A percentile compares a stretch with the other conserved stretches of the same genome.
Conservation (phyloP, 2,888 invertebrate genomes). For the Sarcophaga subvicina region DNA sequence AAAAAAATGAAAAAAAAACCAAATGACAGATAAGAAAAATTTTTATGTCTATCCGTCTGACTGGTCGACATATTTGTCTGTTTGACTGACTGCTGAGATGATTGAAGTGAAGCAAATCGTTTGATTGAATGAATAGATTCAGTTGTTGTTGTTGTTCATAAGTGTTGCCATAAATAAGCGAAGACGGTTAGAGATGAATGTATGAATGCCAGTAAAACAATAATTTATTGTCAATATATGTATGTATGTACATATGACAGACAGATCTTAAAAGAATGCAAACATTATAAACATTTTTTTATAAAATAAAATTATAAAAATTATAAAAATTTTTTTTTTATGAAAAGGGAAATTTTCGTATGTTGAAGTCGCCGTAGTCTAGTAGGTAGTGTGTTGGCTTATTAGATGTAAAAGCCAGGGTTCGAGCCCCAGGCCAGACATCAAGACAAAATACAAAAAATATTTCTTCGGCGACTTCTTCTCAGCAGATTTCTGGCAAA, state of each 20-base stretch:
- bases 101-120: constrained; percentile 9
- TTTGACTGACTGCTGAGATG: constrained; percentile 3
- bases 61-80: not conserved
- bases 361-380: no score
- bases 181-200: not conserved
- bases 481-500: no score
- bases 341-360: no score
- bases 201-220: not conserved
- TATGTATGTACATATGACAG: no score
- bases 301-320: no score
- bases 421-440: no score
- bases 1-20: constrained; percentile 9
- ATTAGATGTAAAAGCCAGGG: no score
- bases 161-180: constrained; percentile 22
- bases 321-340: not conserved
- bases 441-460: no score
- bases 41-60: not conserved
- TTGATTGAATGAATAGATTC: constrained; percentile 46
- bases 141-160: constrained; percentile 20
- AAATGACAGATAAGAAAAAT: constrained; percentile 8
- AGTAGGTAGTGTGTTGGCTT: no score
- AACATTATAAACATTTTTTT: not conserved
- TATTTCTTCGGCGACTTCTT: no score
- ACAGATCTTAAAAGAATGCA: constrained; percentile 14
- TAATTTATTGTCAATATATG: constrained; percentile 10